phyloP scores from a whole-genome alignment of 2,888 invertebrate species.

The Lepas anatifera region DNA sequence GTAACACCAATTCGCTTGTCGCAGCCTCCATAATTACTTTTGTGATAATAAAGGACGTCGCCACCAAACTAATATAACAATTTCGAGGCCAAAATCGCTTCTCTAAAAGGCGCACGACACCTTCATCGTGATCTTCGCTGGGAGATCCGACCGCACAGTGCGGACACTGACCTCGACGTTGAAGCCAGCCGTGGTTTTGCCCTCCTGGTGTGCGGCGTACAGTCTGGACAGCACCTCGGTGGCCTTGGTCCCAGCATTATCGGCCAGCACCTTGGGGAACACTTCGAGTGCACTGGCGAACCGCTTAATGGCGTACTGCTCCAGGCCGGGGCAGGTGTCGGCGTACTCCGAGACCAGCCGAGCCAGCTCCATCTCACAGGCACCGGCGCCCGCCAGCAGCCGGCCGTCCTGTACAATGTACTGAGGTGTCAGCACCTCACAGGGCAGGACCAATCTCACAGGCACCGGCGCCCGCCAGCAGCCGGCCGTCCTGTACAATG shows the following conservation, averaged over 20 bases:
- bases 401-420: slow-evolving; percentile 36
- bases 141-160: slow-evolving; percentile 1
- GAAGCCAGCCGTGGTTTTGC: slow-evolving; percentile 66
- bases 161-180: slow-evolving; percentile 58
- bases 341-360: slow-evolving; percentile 73
- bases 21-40: no score
- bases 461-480: slow-evolving; percentile 90
- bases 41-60: no score
- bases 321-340: slow-evolving; percentile 82
- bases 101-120: no score
- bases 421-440: no score
- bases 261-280: slow-evolving; percentile 51
- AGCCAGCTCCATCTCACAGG: slow-evolving; percentile 86
- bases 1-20: no score
- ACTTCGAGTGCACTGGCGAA: slow-evolving; percentile 48
- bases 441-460: slow-evolving; percentile 89
- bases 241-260: slow-evolving; percentile 83
- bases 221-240: slow-evolving; percentile 78
- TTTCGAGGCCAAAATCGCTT: no score
- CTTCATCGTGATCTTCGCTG: no score
- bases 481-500: slow-evolving; percentile 43
- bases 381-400: slow-evolving; percentile 87
- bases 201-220: slow-evolving; percentile 84
- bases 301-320: slow-evolving; percentile 93
- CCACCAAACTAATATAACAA: no score